Evolutionary conservation across 2,797 vertebrate species (phyloP).

Genomic region (Morelia viridis): DNA sequence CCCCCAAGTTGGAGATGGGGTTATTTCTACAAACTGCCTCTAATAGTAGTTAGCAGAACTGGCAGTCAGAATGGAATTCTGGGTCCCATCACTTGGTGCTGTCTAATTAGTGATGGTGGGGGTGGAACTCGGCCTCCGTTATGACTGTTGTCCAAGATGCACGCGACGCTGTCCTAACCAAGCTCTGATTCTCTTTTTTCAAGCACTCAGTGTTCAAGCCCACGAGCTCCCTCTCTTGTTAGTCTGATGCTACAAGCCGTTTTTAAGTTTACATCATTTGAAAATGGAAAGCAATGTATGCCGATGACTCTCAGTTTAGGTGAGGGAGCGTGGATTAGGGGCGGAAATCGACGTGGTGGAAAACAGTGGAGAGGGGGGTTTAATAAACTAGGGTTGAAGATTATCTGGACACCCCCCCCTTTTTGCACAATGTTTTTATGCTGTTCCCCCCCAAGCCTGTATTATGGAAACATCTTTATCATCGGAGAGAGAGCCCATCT

Average conservation of each 20-base stretch:
- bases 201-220: slow-evolving; percentile 8
- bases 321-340: background rate
- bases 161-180: background rate
- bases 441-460: too few relatives aligned
- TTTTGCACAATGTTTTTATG: background rate
- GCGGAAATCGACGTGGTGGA: background rate
- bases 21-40: background rate
- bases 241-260: background rate
- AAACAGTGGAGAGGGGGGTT: background rate
- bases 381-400: background rate
- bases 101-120: background rate
- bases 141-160: background rate
- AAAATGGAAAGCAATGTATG: background rate
- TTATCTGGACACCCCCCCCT: background rate
- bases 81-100: background rate
- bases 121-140: background rate
- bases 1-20: background rate
- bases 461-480: too few relatives aligned
- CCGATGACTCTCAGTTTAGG: too few relatives aligned
- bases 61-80: background rate
- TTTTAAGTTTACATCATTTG: too few relatives aligned
- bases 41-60: background rate
- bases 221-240: slow-evolving; percentile 43
- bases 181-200: background rate
- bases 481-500: too few relatives aligned